Evolutionary conservation across 2,113 vertebrate species (phyloP), one percentile per base, ranked within the genome.

Genomic region (Nematolebias whitei): DNA sequence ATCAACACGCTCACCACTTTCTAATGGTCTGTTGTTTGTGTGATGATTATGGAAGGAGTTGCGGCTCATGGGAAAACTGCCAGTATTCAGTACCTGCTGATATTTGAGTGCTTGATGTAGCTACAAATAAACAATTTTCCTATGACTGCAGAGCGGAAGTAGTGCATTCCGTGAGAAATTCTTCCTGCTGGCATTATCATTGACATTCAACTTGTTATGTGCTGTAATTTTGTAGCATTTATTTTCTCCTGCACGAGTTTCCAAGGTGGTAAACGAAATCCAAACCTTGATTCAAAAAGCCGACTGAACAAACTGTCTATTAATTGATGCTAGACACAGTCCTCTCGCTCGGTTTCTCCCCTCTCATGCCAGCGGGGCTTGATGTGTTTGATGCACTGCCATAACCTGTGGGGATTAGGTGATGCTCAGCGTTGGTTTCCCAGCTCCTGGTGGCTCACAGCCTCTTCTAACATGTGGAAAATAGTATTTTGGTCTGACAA

Each of bases 401-500:
- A 90, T 84, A 86, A 88, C 87, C 76, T 79, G 80, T 87, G 63
- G 88, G 85, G 82, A 88, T 89, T 88, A 89, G 85, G 86, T 52
- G 80, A 80, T 85, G 83, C 78, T 86, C 68, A 76, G 71, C 29
- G 81, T 74, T 83, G 80, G 78, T 81, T 85, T 75, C 83, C 63
- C 63, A 54, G 57, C 76, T 79, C 76, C 68, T 78, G 75, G 76
- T 81, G 84, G 80, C 89, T 85, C 64, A 52, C 83, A 80, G 85
- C 78, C 81, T 71, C 83, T 87, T 77, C 88, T 78, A 89, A 87
- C 74, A 80, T 87, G 88, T 82, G 81, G 79, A 90, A 91, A 91
- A 90, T 82, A 84, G 87, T 82, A 87, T 89, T 76, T 86, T 83
- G 77, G 85, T 85, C 85, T 92, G 88, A 91, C 87, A 91, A 90